These are phyloP conservation scores for Drepana arcuata DNA, from an alignment of 1,140 invertebrate species.

Conservation along the genomic window DNA sequence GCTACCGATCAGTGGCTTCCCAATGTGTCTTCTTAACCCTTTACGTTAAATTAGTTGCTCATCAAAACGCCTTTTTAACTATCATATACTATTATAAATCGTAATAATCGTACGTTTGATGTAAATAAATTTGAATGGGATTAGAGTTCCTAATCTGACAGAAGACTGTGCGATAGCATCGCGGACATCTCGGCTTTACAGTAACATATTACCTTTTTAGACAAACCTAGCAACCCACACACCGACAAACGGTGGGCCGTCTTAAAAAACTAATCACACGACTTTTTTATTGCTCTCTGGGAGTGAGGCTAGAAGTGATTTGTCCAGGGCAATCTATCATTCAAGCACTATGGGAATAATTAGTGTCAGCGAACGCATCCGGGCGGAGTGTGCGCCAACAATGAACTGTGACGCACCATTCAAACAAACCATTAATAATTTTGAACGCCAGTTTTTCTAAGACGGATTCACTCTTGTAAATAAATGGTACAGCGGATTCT, in stretches of 20 bases:
- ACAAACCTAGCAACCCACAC: constrained; percentile 41
- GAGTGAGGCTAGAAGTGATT: constrained; percentile 54
- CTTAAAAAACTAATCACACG: constrained; percentile 49
- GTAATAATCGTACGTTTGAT: too few species aligned
- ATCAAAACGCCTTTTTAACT: too few species aligned
- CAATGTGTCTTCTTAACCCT: constrained; percentile 2
- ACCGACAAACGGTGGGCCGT: constrained; percentile 36
- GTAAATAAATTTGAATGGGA: constrained; percentile 38
- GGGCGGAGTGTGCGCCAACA: constrained; percentile 51
- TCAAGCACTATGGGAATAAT: constrained; percentile 63
- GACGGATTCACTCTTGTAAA: constrained; percentile 56
- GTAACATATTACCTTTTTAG: constrained; percentile 48
- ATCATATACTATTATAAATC: too few species aligned
- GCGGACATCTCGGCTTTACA: constrained; percentile 21
- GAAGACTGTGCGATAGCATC: constrained; percentile 38
- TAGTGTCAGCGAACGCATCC: constrained; percentile 62
- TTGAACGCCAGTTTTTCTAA: constrained; percentile 58
- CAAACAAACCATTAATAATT: constrained; percentile 68
- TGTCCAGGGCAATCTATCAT: constrained; percentile 65
- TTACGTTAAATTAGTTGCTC: not conserved
- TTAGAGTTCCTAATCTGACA: constrained; percentile 44
- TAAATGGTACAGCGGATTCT: constrained; percentile 58
- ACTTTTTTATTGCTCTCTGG: constrained; percentile 47
- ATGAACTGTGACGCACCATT: constrained; percentile 55
- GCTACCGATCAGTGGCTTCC: constrained; percentile 9